Evolutionary conservation across 2,113 vertebrate genomes (phyloP).

Genomic region (Serinus canaria): DNA sequence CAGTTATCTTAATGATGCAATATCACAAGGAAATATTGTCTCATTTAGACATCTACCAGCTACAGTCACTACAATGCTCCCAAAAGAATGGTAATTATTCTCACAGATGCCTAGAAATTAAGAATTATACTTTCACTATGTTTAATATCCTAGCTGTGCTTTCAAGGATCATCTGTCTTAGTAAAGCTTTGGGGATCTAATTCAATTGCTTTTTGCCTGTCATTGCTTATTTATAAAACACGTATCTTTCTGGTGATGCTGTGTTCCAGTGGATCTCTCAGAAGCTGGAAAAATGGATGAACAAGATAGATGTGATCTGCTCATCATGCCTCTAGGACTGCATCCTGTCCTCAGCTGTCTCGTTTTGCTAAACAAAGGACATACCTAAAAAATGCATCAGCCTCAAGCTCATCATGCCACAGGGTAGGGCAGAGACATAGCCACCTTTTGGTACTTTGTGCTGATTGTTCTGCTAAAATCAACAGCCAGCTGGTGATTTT

Average conservation of each 20-base stretch:
- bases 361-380: not conserved
- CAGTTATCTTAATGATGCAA: slow-evolving; percentile 55
- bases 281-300: not conserved
- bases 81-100: slow-evolving; percentile 48
- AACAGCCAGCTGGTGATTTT: not conserved
- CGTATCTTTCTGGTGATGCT: not conserved
- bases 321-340: not conserved
- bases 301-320: not conserved
- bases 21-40: slow-evolving; percentile 65
- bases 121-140: slow-evolving; percentile 50
- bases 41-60: slow-evolving; percentile 59
- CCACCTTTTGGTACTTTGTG: not conserved
- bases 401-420: not conserved
- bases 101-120: slow-evolving; percentile 55
- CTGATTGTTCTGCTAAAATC: not conserved
- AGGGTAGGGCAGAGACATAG: not conserved
- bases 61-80: slow-evolving; percentile 31
- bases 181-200: slow-evolving; percentile 48
- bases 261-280: slow-evolving; percentile 14
- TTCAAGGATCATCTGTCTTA: slow-evolving; percentile 34
- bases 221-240: slow-evolving; percentile 17
- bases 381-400: not conserved
- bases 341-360: not conserved
- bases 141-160: slow-evolving; percentile 47
- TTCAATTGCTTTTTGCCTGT: slow-evolving; percentile 32